Evolutionary conservation across 2,888 invertebrate genomes (phyloP), one percentile per base, ranked within the genome.

Genomic region (Drosophila picticornis): DNA sequence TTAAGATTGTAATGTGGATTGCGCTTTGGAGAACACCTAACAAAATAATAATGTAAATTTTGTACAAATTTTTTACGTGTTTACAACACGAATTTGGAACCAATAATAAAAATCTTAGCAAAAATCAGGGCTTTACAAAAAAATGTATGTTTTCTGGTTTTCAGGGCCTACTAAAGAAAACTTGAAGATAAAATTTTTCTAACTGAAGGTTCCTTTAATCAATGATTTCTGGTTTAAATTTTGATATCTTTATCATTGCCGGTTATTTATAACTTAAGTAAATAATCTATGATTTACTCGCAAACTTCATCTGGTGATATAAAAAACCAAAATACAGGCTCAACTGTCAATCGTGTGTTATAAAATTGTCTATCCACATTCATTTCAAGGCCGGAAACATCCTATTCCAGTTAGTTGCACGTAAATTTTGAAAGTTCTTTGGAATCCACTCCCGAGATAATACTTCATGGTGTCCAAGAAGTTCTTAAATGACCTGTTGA

Each of bases 21-120:
- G 4, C 7, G 3, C 16, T 58, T 58, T 3, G 31, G 9, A 53
- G 55, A 32, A 75, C 60, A 79, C 38, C 11, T 6, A 78, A 75
- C 81, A 81, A 84, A 77, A 80, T 69, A 82, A 69, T 58, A 71
- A 75, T 67, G 61, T 63, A 65, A 77, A 55, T 2, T 48, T 31
- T 72, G 40, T 43, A 56, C 22, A 36, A 51, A 58, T 68, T 53
- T 36, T 31, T 13, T 40, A 63, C 43, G 59, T 84, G 83, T 59
- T 51, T 9, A 77, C 81, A 61, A 60, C 55, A 77, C 63, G 62
- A 80, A 80, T 36, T 50, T 57, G 0, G 31, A 63, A 66, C 53
- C 4, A 55, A 10, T 10, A 74, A 43, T 80, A 51, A 56, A 19
- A 11, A 29, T 5, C 2, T 19, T 2, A 0, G 36, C 2, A 13